These are phyloP conservation scores for Perca schrenkii DNA, from an alignment of 2,113 vertebrate genomes.

Conservation along the genomic window DNA sequence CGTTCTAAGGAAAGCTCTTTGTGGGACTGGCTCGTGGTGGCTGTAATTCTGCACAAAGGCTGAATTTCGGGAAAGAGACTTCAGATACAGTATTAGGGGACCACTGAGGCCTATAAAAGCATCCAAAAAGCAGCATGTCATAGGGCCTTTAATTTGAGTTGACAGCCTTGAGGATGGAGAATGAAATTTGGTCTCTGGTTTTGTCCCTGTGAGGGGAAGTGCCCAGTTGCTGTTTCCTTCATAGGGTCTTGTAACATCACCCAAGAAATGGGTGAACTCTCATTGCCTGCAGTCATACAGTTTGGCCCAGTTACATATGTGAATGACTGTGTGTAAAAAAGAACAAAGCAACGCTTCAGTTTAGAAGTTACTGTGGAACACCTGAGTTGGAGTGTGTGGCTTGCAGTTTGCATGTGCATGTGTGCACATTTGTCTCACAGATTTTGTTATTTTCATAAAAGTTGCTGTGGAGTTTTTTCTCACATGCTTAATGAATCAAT, in stretches of 20 bases:
- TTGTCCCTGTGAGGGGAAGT: neutral
- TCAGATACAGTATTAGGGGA: no score
- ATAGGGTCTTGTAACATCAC: neutral
- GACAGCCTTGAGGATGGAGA: constrained; percentile 1
- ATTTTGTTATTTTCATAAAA: neutral
- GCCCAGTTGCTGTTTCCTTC: neutral
- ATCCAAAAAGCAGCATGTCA: no score
- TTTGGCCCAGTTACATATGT: neutral
- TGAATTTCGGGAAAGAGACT: no score
- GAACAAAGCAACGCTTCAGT: neutral
- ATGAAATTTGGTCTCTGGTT: neutral
- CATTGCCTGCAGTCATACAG: neutral
- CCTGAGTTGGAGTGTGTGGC: neutral
- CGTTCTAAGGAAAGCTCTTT: no score
- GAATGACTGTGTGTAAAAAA: neutral
- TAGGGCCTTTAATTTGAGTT: neutral
- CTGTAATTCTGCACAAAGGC: no score
- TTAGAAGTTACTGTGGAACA: neutral
- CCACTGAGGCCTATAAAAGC: no score
- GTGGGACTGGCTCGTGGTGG: no score
- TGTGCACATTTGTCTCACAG: neutral
- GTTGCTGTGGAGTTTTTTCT: neutral
- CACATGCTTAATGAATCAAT: constrained; percentile 21
- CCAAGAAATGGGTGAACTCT: neutral
- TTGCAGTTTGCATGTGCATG: neutral